Evolutionary conservation across 2,888 invertebrate genomes (phyloP).

Genomic region (Elegia similella): DNA sequence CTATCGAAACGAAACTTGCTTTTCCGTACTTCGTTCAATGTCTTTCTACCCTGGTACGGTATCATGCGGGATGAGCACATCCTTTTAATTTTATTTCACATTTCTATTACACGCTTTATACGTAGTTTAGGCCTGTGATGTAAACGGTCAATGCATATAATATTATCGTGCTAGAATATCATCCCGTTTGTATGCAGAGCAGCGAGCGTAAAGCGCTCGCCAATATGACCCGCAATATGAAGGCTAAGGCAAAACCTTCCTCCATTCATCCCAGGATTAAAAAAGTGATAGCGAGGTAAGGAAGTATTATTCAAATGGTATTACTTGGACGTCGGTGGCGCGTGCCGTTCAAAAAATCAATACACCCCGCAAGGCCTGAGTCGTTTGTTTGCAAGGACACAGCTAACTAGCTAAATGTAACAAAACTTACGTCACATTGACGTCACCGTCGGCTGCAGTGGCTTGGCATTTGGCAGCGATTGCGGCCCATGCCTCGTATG

Average conservation of each 20-base stretch:
- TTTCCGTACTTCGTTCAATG: too few relatives aligned
- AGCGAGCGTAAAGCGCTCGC: not conserved
- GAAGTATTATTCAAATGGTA: slow-evolving; percentile 53
- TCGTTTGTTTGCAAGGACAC: slow-evolving; percentile 33
- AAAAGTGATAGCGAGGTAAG: slow-evolving; percentile 16
- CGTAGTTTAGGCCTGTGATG: not conserved
- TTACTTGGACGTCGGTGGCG: slow-evolving; percentile 45
- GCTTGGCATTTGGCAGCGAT: not conserved
- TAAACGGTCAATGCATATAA: not conserved
- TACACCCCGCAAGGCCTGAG: slow-evolving; percentile 51
- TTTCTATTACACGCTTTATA: too few relatives aligned
- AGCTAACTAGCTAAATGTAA: slow-evolving; percentile 40
- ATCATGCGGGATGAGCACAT: too few relatives aligned
- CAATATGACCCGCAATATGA: not conserved
- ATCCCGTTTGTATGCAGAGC: not conserved
- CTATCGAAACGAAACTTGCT: too few relatives aligned
- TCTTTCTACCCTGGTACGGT: too few relatives aligned
- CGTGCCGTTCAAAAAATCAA: slow-evolving; percentile 60
- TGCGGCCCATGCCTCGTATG: not conserved
- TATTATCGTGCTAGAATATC: not conserved
- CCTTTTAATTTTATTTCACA: too few relatives aligned
- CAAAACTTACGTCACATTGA: slow-evolving; percentile 37
- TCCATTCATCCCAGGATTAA: slow-evolving; percentile 6
- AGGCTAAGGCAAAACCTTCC: not conserved
- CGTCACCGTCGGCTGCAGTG: slow-evolving; percentile 19